These are phyloP conservation scores for Parochlus steinenii DNA, from an alignment of 2,888 invertebrate species.

Conservation along the genomic window DNA sequence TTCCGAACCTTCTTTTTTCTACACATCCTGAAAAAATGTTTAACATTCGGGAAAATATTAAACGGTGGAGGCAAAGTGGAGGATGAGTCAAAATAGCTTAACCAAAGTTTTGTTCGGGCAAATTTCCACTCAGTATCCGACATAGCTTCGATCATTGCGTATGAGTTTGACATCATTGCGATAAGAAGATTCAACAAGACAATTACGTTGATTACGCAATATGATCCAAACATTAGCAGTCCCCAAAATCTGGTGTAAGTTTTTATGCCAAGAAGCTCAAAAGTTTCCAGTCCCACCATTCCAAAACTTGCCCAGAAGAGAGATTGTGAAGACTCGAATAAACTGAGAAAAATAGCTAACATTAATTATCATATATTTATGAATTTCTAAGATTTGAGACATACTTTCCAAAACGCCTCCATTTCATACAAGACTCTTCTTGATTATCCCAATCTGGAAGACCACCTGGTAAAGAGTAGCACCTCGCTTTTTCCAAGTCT, in stretches of 20 bases:
- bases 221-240: constrained; percentile 88
- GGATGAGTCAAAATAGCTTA: constrained; percentile 88
- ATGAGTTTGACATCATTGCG: constrained; percentile 97
- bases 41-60: constrained; percentile 80
- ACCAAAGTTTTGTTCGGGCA: constrained; percentile 84
- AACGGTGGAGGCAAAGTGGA: constrained; percentile 87
- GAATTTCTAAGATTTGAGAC: constrained; percentile 19
- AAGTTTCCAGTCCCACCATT: constrained; percentile 72
- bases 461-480: constrained; percentile 51
- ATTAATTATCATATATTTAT: neutral
- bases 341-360: constrained; percentile 40
- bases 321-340: constrained; percentile 89
- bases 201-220: constrained; percentile 88
- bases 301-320: constrained; percentile 95
- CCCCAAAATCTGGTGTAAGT: constrained; percentile 89
- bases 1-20: constrained; percentile 36
- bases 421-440: constrained; percentile 65
- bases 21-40: constrained; percentile 50
- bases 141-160: constrained; percentile 78
- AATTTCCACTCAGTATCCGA: constrained; percentile 96
- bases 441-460: constrained; percentile 60
- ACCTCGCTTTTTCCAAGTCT: constrained; percentile 64
- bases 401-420: constrained; percentile 75
- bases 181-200: constrained; percentile 86
- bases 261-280: constrained; percentile 76